Evolutionary conservation across 2,888 invertebrate species (phyloP), one percentile per base, ranked within the genome.

Genomic region (Scaptomyza tumidula): DNA sequence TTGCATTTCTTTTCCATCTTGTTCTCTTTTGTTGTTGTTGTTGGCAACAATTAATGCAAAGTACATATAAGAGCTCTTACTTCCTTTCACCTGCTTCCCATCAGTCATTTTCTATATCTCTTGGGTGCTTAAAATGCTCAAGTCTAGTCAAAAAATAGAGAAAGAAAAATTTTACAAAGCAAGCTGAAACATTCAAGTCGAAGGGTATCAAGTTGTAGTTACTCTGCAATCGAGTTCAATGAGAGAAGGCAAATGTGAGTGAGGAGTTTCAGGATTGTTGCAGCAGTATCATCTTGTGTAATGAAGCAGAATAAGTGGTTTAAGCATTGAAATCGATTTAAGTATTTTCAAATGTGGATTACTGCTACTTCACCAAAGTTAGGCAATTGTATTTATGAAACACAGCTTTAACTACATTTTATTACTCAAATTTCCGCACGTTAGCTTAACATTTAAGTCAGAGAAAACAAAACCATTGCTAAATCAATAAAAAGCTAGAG

Each of bases 31-130:
- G 9, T 19, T 16, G 53, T 49, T 62, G 45, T 53, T 58, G 27
- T 37, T n/a, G n/a, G n/a, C 52, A 58, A 76, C 77, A 86, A 79
- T 79, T 86, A 79, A 79, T 70, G 78, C 85, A 63, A 56, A 71
- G 55, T 35, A 55, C 44, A 50, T 39, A 35, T 13, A 45, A 56
- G 27, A 9, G 1, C 11, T n/a, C 2, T 3, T 49, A 7, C 35
- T 35, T n/a, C 49, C 33, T 27, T 24, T 35, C 9, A 27, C 37
- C 7, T 27, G 14, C 11, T 5, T 2, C 7, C 19, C 11, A 19
- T 29, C 45, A 24, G 6, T 27, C 24, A 24, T 24, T 7, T 24
- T 37, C 52, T 14, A 2, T 37, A 11, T 27, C 52, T 24, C 50
- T 24, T 52, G 37, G 37, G 11, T 14, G 24, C 24, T 24, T 37